Evolutionary conservation across 2,888 invertebrate species (phyloP), one percentile per base, ranked within the genome.

Genomic region (Trisateles emortualis): DNA sequence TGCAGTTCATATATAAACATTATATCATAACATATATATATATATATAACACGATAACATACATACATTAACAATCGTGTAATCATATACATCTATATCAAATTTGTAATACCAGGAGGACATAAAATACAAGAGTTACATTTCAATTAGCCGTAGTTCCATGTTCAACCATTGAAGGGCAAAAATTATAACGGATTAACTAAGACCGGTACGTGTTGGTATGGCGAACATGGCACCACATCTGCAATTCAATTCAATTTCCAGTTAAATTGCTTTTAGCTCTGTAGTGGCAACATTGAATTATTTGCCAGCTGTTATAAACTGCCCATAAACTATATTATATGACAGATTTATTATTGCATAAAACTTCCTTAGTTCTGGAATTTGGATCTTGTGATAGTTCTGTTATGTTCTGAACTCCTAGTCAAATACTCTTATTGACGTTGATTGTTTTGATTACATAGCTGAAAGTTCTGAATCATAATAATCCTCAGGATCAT

Each of bases 231-330:
- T 59, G 59, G 72, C 72, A 46, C 59, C 80, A 68, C 75, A 86
- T 86, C 83, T 84, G 81, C 85, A 86, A 84, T 85, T 85, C 83
- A 85, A 75, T 74, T 83, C 81, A 85, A 74, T 74, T 76, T 73
- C 60, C 73, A 84, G 75, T 84, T 83, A 81, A 83, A 84, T 84
- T 78, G 81, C 76, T 77, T 68, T 69, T 68, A 76, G 78, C 78
- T 76, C 68, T 74, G 71, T 79, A 78, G 76, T 72, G 70, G 79
- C 77, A 72, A 76, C 78, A 77, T 78, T 83, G 78, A 81, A 79
- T 81, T 84, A 84, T 83, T 79, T 79, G 80, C 81, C 85, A 77
- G 82, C 81, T 86, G 86, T 72, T 79, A 78, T 79, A 76, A 84
- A 86, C 79, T 82, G 77, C 76, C 80, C 82, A 83, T 86, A 83